phyloP scores from a whole-genome alignment of 1,140 invertebrate genomes.

The Oreohelix idahoensis region DNA sequence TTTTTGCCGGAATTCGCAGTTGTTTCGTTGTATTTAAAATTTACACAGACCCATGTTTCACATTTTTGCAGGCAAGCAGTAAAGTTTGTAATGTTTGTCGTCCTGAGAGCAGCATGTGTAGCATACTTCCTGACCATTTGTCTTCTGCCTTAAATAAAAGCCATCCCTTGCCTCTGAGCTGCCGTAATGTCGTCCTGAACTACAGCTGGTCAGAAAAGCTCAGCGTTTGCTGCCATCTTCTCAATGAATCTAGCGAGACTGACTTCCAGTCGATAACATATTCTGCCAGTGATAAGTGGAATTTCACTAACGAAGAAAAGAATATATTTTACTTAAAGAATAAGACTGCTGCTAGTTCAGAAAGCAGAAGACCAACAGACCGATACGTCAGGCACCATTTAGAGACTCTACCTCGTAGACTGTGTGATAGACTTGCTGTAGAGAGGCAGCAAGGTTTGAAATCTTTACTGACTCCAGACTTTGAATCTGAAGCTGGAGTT shows the following conservation, averaged over 20 bases:
- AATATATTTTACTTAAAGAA: not conserved
- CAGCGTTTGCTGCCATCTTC: not conserved
- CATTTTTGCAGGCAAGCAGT: not conserved
- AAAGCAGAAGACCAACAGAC: not conserved
- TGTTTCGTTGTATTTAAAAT: too few relatives aligned
- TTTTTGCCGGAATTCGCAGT: too few relatives aligned
- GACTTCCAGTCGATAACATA: not conserved
- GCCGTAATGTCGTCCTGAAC: constrained; percentile 1
- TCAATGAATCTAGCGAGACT: not conserved
- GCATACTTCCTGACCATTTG: not conserved
- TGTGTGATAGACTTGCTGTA: constrained; percentile 25
- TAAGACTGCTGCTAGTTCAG: not conserved
- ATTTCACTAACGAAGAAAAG: not conserved
- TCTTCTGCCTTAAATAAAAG: constrained; percentile 14
- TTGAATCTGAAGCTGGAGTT: not conserved
- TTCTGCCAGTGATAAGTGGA: not conserved
- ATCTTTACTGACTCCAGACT: not conserved
- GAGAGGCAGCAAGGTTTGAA: constrained; percentile 22
- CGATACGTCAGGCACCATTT: constrained; percentile 10
- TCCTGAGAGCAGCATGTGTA: not conserved
- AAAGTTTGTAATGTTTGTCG: constrained; percentile 19
- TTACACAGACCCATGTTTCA: not conserved
- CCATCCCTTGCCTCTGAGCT: not conserved
- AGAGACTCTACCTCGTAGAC: constrained; percentile 3
- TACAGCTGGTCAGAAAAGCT: not conserved